Percentiles rank a stretch among this genome's conserved stretches.
Evolutionary conservation across 2,888 invertebrate species (phyloP).

Genomic region (Callyntrura guangdongensis): DNA sequence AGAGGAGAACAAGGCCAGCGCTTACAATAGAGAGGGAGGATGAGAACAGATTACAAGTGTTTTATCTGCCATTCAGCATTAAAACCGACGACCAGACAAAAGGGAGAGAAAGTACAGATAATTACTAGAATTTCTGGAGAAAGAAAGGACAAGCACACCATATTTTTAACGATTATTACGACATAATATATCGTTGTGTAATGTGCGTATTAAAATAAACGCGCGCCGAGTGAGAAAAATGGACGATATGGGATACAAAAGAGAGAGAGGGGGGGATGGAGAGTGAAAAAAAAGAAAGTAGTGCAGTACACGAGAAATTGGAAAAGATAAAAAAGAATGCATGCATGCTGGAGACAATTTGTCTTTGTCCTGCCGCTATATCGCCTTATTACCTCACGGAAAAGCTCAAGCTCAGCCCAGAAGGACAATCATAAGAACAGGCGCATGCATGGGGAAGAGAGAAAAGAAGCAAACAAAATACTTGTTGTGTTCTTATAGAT

Average conservation of each 20-base stretch:
- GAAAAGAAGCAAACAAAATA: background rate
- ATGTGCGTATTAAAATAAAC: slow-evolving; percentile 1
- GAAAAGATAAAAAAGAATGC: background rate
- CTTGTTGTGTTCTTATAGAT: background rate
- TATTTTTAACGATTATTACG: slow-evolving; percentile 6
- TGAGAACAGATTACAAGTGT: background rate
- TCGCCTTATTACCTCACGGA: background rate
- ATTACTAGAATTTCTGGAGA: slow-evolving; percentile 21
- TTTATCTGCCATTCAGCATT: background rate
- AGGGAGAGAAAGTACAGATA: slow-evolving; percentile 20
- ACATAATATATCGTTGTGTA: background rate
- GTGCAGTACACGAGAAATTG: background rate
- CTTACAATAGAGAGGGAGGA: background rate
- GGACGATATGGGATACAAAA: background rate
- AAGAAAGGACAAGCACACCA: background rate
- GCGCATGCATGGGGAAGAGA: background rate
- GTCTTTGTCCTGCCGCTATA: slow-evolving; percentile 10
- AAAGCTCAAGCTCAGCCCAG: slow-evolving; percentile 6
- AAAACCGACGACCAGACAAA: slow-evolving; percentile 8
- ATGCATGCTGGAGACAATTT: slow-evolving; percentile 30
- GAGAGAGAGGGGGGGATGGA: background rate
- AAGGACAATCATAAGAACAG: background rate
- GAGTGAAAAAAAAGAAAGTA: slow-evolving; percentile 36
- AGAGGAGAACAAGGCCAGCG: too few relatives aligned
- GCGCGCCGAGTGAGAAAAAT: background rate